Percentiles rank a stretch among this genome's conserved stretches.
Evolutionary conservation across 1,140 invertebrate genomes (phyloP).

Genomic region (Caenorhabditis inopinata): DNA sequence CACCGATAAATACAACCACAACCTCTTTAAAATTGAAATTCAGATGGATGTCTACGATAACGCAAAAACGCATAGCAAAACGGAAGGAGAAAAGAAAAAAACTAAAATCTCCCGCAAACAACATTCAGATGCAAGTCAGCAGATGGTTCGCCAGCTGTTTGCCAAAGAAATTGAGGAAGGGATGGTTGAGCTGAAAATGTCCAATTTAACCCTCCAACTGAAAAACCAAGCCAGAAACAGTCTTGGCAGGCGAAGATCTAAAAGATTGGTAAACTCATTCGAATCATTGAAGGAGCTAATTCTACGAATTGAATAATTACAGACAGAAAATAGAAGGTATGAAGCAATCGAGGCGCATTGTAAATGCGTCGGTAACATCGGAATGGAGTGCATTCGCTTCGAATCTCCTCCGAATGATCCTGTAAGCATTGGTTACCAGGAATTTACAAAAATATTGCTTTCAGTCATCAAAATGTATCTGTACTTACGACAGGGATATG

Average conservation of each 20-base stretch:
- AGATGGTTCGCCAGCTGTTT: slow-evolving; percentile 23
- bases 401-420: slow-evolving; percentile 40
- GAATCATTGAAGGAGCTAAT: too few species aligned
- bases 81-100: slow-evolving; percentile 33
- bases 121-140: slow-evolving; percentile 11
- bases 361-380: slow-evolving; percentile 39
- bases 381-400: slow-evolving; percentile 48
- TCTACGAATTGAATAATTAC: too few species aligned
- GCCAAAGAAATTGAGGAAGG: slow-evolving; percentile 38
- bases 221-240: background rate
- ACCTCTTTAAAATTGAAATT: background rate
- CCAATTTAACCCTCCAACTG: background rate
- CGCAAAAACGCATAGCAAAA: slow-evolving; percentile 39
- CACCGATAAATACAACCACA: background rate
- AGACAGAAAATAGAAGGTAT: slow-evolving; percentile 10
- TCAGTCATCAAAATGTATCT: slow-evolving; percentile 44
- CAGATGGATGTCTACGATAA: slow-evolving; percentile 50
- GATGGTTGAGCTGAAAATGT: slow-evolving; percentile 1
- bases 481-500: slow-evolving; percentile 39
- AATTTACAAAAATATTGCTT: background rate
- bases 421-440: background rate
- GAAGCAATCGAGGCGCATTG: slow-evolving; percentile 47
- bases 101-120: slow-evolving; percentile 41
- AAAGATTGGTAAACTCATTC: background rate
- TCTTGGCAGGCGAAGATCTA: background rate